Base-by-base conservation (phyloP, 1,140 invertebrate species). In the Drosophila insularis region DNA sequence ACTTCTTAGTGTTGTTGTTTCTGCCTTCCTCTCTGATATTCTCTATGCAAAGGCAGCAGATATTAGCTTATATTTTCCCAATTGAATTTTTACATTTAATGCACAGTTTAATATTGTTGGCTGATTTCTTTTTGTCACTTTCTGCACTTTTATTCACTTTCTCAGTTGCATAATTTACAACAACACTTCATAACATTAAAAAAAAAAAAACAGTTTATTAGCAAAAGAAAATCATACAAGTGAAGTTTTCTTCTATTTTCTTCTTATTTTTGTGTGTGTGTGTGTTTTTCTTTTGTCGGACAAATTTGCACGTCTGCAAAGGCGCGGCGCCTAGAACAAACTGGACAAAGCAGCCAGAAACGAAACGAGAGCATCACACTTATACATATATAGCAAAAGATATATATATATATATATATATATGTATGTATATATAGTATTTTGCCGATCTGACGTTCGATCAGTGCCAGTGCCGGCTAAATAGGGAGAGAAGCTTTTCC, bases 331-430 rank as follows among this genome's bases (percentile, higher is more conserved):
- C 79, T 75, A 71, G 21, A 68, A 63, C 66, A 55, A 37, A 87
- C 82, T 87, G 82, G 84, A 87, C 62, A 82, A 79, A 82, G 82
- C 43, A 50, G 43, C 43, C 46, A 31, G 27, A 59, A 14, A 40
- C 76, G 35, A 56, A 46, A 39, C 55, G 63, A 60, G 71, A 80
- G 46, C 43, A 50, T 11, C 17, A 50, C 2, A 21, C 19, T 7
- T 21, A 50, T 21, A n/a, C 14, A 19, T 21, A 10, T 11, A 21
- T 21, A 50, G 8, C 14, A 1, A 21, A 11, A 21, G 8, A 50
- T 10, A 19, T 21, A 1, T 7, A 17, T 17, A 43, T 17, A 13
- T 43, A 43, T 43, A 17, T n/a, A n/a, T n/a, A n/a, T n/a, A 27
- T 19, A 8, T 43, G 2, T 17, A 46, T 46, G 17, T 46, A 43